Percentiles rank a stretch among this genome's conserved stretches.
Evolutionary conservation across 2,888 invertebrate species (phyloP).

Genomic region (Congeria kusceri): DNA sequence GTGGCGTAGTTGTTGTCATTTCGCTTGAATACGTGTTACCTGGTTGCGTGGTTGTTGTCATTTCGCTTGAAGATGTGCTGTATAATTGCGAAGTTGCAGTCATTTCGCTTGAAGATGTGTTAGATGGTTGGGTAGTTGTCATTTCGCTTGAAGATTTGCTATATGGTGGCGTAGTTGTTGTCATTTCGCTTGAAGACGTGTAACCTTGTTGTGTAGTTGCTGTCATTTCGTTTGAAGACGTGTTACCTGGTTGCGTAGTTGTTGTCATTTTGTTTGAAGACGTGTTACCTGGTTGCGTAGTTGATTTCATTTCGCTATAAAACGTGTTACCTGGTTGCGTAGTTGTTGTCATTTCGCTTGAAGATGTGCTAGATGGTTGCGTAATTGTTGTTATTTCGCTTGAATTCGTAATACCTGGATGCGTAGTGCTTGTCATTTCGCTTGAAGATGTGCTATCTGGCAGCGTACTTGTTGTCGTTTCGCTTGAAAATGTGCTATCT

Average conservation of each 20-base stretch:
- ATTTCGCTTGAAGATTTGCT: background rate
- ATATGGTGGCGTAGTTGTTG: background rate
- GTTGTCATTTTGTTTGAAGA: background rate
- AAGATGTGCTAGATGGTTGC: background rate
- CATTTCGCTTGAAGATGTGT: background rate
- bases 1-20: background rate
- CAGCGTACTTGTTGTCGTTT: no score
- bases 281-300: background rate
- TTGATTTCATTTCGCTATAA: background rate
- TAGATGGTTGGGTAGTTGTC: background rate
- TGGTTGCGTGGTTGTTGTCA: background rate
- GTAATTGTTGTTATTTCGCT: no score
- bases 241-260: background rate
- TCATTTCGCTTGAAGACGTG: background rate
- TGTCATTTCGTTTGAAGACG: background rate
- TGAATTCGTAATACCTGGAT: no score
- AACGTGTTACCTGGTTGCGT: background rate
- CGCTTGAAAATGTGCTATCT: background rate
- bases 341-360: background rate
- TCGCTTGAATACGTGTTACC: background rate
- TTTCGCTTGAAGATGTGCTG: background rate
- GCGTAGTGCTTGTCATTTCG: no score
- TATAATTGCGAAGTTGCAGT: background rate
- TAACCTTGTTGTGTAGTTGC: background rate
- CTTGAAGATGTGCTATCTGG: no score